Base-by-base conservation (phyloP, 2,888 invertebrate species). In the Eurytoma californica region DNA sequence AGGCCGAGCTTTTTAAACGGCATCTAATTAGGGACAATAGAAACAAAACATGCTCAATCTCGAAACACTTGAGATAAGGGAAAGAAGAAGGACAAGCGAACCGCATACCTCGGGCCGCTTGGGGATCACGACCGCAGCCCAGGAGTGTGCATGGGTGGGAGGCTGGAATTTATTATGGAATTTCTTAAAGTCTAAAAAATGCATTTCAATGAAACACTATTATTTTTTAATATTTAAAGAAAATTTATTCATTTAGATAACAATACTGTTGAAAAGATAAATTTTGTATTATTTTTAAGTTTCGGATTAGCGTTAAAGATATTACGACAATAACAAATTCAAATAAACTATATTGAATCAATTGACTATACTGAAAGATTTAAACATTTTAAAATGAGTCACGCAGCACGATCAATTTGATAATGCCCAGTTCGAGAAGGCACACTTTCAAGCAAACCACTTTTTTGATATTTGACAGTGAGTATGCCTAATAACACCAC, bases 11-110 rank as follows among this genome's bases (percentile, higher is more conserved):
- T 82, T 85, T 86, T 85, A 86, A 86, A 87, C 86, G 86, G 84
- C 87, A 86, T 87, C 88, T 88, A 89, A 89, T 89, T 88, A 88
- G 88, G 86, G 84, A 87, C 87, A 87, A 87, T 87, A 83, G 88
- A 86, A 87, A 86, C 87, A 87, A 88, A 88, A 88, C 87, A 87
- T 86, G 86, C 80, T 86, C 87, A 86, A 88, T 88, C 86, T 85
- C 82, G 83, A 86, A 88, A 86, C 87, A 84, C 82, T 87, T 86
- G 84, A 86, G 87, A 88, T 87, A 87, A 87, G 80, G 80, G 78
- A 82, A 81, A 79, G 82, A 76, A 82, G 74, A 74, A 47, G 55
- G 67, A 80, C 80, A 82, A 83, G 84, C 81, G 79, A 77, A 14
- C 67, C 83, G 83, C 84, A 85, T 84, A 84, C 85, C 84, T 80